Conservation (phyloP, 2,888 invertebrate species). For the Schrankia costaestrigalis region DNA sequence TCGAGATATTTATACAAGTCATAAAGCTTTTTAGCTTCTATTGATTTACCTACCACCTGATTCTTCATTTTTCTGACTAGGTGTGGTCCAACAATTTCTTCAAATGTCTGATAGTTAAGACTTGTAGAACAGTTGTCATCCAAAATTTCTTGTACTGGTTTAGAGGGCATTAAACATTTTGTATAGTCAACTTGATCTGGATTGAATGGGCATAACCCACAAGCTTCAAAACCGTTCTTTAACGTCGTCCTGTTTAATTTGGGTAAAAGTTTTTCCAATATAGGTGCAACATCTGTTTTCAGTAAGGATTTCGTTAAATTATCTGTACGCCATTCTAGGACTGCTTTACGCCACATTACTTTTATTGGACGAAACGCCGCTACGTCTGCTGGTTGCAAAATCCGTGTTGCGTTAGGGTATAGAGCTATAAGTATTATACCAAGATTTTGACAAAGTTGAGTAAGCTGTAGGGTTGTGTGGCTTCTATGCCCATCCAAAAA, state of each 20-base stretch:
- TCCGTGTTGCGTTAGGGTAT: constrained; percentile 21
- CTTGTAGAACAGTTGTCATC: constrained; percentile 13
- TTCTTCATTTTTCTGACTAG: constrained; percentile 18
- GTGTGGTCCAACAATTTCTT: constrained; percentile 20
- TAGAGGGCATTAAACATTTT: constrained; percentile 17
- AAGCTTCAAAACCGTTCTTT: constrained; percentile 16
- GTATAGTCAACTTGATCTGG: constrained; percentile 18
- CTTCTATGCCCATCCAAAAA: constrained; percentile 28
- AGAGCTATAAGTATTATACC: constrained; percentile 23
- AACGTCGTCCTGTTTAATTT: constrained; percentile 16
- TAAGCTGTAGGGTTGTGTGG: constrained; percentile 20
- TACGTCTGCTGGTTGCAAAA: constrained; percentile 27
- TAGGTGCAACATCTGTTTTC: constrained; percentile 9
- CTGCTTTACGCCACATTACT: constrained; percentile 24
- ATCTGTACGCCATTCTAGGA: constrained; percentile 21
- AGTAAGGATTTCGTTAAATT: constrained; percentile 13
- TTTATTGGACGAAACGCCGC: constrained; percentile 25
- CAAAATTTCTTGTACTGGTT: constrained; percentile 15
- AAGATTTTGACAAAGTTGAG: constrained; percentile 20
- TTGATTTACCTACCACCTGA: constrained; percentile 15
- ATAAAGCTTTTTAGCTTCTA: constrained; percentile 15
- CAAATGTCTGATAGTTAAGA: constrained; percentile 19
- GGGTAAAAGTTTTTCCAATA: constrained; percentile 14
- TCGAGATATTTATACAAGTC: constrained; percentile 16
- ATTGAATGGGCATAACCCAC: constrained; percentile 21